Evolutionary conservation across 2,888 invertebrate species (phyloP), one percentile per base, ranked within the genome.

Genomic region (Lasioglossum leucozonium): DNA sequence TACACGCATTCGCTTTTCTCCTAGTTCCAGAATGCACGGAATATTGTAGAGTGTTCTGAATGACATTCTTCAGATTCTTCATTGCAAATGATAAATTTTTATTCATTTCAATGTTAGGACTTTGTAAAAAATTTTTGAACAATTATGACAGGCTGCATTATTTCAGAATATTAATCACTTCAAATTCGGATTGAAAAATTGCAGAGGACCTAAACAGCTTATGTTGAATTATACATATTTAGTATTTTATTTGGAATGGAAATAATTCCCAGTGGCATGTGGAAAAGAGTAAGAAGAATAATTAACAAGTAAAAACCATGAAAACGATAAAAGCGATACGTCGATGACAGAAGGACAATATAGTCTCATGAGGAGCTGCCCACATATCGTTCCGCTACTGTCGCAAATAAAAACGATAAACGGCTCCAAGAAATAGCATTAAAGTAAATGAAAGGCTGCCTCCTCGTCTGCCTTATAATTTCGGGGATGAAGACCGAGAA

Each of bases 361-460:
- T 30, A 2, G 30, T 58, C 42, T 13, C n/a, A 4, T 69, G 55
- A 65, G 16, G 83, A 81, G 73, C 78, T 77, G 73, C 62, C 76
- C 55, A 44, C 26, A 40, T 37, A n/a, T 62, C 34, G 62, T 67
- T 74, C 47, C 79, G 18, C 44, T 22, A 26, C n/a, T 30, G 34
- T 44, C 62, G 30, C 77, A 42, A 82, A 80, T 87, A 77, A 84
- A 84, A 84, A 37, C 79, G 84, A 82, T 82, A 80, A 84, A 58
- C 76, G 84, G 73, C 80, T 87, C 78, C 62, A 77, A 78, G 77
- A 76, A 85, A 79, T 74, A 82, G 77, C 34, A 79, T 88, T 72
- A 72, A 58, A 86, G 58, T 76, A 89, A 90, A 89, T 85, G 85
- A 87, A 85, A 42, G 78, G 58, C 75, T 67, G 58, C 77, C 74